phyloP scores from a whole-genome alignment of 1,140 invertebrate genomes.

The Calycopis cecrops region DNA sequence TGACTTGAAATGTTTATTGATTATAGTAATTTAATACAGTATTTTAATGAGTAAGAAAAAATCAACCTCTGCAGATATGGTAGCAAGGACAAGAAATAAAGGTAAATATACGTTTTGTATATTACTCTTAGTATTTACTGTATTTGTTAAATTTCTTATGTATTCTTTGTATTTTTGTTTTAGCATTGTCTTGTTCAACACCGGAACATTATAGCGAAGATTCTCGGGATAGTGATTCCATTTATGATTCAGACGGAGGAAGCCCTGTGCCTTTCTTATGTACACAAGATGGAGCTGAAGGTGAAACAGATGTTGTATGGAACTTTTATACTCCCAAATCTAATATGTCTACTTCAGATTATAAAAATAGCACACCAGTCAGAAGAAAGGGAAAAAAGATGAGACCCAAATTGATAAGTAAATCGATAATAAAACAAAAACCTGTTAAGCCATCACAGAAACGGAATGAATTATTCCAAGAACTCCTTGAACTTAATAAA shows the following conservation, averaged over 20 bases:
- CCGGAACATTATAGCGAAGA: constrained; percentile 45
- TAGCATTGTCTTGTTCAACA: constrained; percentile 66
- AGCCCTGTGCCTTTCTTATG: constrained; percentile 70
- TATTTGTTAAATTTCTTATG: constrained; percentile 7
- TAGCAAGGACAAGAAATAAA: constrained; percentile 54
- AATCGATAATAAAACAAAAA: constrained; percentile 50
- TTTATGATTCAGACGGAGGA: constrained; percentile 56
- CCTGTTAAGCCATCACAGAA: constrained; percentile 41
- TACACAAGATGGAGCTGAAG: constrained; percentile 70
- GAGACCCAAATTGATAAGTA: constrained; percentile 49
- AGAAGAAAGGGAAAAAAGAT: constrained; percentile 52
- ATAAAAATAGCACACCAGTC: constrained; percentile 55
- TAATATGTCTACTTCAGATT: constrained; percentile 29
- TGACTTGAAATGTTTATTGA: no score
- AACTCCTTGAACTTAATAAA: constrained; percentile 63
- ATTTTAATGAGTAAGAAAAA: constrained; percentile 21
- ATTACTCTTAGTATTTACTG: constrained; percentile 1
- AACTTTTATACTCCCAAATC: constrained; percentile 69
- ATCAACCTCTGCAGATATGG: constrained; percentile 39
- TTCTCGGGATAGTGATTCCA: constrained; percentile 59
- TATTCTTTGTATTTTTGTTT: constrained; percentile 22
- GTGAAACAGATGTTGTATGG: constrained; percentile 70
- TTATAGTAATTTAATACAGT: not conserved
- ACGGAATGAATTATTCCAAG: constrained; percentile 57
- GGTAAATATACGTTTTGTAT: constrained; percentile 29